Evolutionary conservation across 2,797 vertebrate species (phyloP).

Genomic region (Urophycis tenuis): DNA sequence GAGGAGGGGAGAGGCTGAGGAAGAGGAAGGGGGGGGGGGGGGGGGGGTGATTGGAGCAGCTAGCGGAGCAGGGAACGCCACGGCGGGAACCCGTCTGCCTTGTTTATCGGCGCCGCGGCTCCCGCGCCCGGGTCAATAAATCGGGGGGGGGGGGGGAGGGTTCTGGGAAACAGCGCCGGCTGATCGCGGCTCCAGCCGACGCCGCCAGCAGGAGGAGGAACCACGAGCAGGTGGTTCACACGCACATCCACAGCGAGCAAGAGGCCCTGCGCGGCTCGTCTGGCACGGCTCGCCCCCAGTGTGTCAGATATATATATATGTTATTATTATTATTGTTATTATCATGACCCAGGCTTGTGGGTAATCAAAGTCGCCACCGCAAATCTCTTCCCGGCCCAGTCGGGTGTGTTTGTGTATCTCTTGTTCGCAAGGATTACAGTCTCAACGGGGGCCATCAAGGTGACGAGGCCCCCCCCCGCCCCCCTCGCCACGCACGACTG

Average conservation of each 20-base stretch:
- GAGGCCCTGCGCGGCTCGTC: background rate
- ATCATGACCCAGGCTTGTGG: no score
- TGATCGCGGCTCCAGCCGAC: background rate
- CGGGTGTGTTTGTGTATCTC: background rate
- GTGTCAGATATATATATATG: no score
- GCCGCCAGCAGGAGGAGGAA: background rate
- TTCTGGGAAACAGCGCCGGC: background rate
- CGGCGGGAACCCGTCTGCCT: background rate
- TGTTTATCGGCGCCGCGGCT: background rate
- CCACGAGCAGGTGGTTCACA: background rate
- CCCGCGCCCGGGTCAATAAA: background rate
- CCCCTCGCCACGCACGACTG: no score
- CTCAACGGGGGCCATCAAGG: background rate
- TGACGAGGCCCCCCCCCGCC: no score
- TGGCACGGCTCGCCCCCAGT: no score
- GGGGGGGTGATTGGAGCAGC: background rate
- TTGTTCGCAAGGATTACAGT: background rate
- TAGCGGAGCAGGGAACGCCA: background rate
- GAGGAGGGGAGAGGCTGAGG: no score
- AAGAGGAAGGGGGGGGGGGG: no score
- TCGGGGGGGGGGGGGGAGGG: background rate
- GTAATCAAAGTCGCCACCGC: background rate
- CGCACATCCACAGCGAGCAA: background rate
- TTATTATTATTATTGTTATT: no score
- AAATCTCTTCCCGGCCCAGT: background rate